These are phyloP conservation scores for Eupithecia dodoneata DNA, from an alignment of 2,888 invertebrate species.

Conservation along the genomic window DNA sequence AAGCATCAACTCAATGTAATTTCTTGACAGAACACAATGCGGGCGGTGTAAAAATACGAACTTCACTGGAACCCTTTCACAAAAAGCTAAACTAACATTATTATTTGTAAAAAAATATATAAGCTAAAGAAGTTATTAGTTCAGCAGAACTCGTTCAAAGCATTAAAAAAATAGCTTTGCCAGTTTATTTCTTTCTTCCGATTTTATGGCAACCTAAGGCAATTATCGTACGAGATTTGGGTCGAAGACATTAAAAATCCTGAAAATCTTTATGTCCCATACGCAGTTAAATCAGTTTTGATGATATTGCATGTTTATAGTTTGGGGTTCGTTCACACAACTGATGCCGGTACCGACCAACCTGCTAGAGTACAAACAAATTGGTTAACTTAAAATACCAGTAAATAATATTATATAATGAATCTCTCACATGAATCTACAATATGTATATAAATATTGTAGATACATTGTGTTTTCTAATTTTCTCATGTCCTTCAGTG, in stretches of 20 bases:
- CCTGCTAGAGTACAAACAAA: neutral
- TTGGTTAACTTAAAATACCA: neutral
- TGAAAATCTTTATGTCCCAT: conserved; percentile 46
- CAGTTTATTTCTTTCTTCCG: conserved; percentile 23
- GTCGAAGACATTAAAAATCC: conserved; percentile 41
- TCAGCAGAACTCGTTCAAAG: neutral
- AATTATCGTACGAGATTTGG: conserved; percentile 31
- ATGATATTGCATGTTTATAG: conserved; percentile 77
- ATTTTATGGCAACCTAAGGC: conserved; percentile 31
- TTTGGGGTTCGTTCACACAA: conserved; percentile 11
- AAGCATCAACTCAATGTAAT: neutral
- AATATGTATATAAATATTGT: neutral
- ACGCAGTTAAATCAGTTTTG: conserved; percentile 55
- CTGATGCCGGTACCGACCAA: neutral
- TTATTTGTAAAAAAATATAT: neutral
- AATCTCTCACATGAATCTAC: too few species aligned
- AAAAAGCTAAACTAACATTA: neutral
- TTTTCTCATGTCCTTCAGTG: neutral
- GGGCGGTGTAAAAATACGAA: neutral
- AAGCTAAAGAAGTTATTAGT: conserved; percentile 5
- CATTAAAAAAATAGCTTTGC: conserved; percentile 12
- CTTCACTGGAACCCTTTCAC: neutral
- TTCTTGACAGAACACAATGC: neutral
- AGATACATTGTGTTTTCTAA: neutral
- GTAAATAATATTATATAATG: too few species aligned